These are phyloP conservation scores for Chironomus striatipennis DNA, from an alignment of 1,140 invertebrate species.

Conservation along the genomic window DNA sequence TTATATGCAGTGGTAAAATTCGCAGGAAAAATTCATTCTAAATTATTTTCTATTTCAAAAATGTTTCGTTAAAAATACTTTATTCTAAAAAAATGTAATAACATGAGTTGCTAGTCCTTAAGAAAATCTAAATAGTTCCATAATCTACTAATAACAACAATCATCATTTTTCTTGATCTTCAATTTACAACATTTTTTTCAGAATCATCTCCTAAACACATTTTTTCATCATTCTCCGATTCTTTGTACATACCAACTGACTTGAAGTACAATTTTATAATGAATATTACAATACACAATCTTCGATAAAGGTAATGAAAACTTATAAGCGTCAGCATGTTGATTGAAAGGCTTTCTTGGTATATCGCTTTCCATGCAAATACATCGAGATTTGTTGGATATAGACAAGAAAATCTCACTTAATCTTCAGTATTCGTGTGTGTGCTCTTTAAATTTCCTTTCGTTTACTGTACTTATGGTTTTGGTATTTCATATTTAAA, in stretches of 20 bases:
- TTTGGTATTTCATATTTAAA: not conserved
- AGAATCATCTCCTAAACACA: not conserved
- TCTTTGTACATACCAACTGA: not conserved
- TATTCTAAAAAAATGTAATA: too few species aligned
- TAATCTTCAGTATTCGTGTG: too few species aligned
- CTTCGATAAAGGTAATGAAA: slow-evolving; percentile 2
- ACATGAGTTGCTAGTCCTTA: not conserved
- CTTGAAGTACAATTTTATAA: not conserved
- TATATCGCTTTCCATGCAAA: not conserved
- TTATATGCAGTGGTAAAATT: not conserved
- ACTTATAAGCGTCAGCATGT: not conserved
- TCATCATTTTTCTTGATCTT: not conserved
- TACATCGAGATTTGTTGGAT: not conserved
- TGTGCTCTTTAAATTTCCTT: not conserved
- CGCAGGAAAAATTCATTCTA: not conserved
- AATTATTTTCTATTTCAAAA: not conserved
- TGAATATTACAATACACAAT: not conserved
- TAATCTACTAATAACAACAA: not conserved
- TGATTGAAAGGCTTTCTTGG: not conserved
- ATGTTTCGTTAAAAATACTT: too few species aligned
- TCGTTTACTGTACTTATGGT: not conserved
- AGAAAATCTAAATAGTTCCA: not conserved
- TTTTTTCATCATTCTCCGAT: not conserved
- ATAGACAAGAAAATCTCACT: too few species aligned
- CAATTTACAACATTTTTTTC: not conserved